Evolutionary conservation across 2,113 vertebrate genomes (phyloP).

Genomic region (Esox niger): DNA sequence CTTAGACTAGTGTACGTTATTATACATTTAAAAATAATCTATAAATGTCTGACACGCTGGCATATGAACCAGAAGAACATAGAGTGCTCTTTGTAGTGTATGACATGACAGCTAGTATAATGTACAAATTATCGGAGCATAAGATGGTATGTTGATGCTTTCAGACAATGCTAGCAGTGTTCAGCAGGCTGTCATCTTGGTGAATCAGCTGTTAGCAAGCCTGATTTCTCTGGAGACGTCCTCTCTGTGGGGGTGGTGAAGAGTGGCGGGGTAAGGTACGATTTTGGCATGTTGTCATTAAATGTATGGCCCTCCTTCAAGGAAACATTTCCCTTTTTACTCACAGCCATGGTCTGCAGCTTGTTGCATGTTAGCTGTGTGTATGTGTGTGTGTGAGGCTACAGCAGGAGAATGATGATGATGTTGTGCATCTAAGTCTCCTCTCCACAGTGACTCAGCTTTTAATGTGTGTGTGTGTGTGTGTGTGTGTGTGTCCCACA

Average conservation of each 20-base stretch:
- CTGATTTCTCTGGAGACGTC: conserved; percentile 47
- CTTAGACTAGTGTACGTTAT: background rate
- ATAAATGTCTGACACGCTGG: background rate
- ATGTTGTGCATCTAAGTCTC: conserved; percentile 35
- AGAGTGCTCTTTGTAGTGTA: background rate
- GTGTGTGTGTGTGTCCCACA: conserved; percentile 6
- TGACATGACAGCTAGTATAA: background rate
- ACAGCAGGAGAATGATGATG: conserved; percentile 39
- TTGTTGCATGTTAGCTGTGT: conserved; percentile 51
- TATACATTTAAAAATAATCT: background rate
- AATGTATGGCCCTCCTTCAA: conserved; percentile 59
- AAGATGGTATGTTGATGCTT: conserved; percentile 13
- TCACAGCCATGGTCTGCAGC: conserved; percentile 56
- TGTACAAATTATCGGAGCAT: conserved; percentile 10
- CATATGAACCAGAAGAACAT: background rate
- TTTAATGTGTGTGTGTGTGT: conserved; percentile 12
- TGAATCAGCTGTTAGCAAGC: conserved; percentile 41
- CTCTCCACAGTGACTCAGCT: conserved; percentile 24
- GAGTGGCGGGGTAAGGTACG: conserved; percentile 57
- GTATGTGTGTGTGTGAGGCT: conserved; percentile 56
- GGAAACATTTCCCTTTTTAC: conserved; percentile 61
- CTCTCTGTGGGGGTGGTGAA: conserved; percentile 31
- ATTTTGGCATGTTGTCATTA: conserved; percentile 57
- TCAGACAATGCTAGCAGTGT: conserved; percentile 22
- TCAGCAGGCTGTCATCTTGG: conserved; percentile 30